Percentiles rank a stretch among this genome's conserved stretches.
Conservation (phyloP, 2,797 vertebrate species). For the Dipus sagitta region DNA sequence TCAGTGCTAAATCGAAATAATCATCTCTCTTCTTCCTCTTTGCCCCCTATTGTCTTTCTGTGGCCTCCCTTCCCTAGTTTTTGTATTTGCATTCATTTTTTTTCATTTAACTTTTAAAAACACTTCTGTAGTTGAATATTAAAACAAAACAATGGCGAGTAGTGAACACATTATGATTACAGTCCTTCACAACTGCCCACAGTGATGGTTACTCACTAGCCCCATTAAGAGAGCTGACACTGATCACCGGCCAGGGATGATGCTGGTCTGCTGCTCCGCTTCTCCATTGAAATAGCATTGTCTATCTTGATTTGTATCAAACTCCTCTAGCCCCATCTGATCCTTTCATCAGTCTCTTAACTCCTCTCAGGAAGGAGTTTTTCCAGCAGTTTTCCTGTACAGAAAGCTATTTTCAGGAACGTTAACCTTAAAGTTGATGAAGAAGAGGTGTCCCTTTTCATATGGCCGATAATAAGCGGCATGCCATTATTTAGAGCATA, state of each 20-base stretch:
- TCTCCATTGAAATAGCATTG: no score
- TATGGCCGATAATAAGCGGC: background rate
- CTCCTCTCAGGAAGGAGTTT: background rate
- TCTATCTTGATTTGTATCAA: background rate
- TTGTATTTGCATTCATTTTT: background rate
- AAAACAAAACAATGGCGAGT: background rate
- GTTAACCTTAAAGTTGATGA: background rate
- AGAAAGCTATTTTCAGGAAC: background rate
- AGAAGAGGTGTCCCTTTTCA: background rate
- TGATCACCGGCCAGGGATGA: no score
- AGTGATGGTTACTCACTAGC: background rate
- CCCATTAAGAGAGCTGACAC: background rate
- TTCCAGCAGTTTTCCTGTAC: background rate
- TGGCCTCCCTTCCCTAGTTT: background rate
- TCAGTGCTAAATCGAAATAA: slow-evolving; percentile 64
- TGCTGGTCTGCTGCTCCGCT: background rate
- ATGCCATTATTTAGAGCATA: background rate
- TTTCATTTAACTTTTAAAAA: background rate
- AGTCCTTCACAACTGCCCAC: background rate
- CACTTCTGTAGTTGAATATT: background rate
- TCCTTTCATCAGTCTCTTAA: background rate
- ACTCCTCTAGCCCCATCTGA: background rate
- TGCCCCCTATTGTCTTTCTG: background rate
- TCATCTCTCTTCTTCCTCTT: slow-evolving; percentile 48
- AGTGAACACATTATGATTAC: background rate